These are phyloP conservation scores for Cerceris ruficornis DNA, from an alignment of 2,888 invertebrate genomes.

Conservation along the genomic window DNA sequence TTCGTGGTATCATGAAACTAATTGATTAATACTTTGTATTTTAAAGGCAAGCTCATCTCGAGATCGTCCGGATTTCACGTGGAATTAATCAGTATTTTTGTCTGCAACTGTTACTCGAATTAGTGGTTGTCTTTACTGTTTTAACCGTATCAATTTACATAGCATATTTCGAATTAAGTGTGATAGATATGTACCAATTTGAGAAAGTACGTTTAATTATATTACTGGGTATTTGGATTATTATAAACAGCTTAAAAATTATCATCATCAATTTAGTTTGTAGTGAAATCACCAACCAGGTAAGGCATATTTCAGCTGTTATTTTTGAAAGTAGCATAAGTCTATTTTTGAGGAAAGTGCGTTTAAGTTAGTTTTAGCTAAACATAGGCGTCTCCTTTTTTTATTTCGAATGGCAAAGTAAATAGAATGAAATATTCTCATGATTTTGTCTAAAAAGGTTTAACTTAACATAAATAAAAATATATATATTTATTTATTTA, in stretches of 20 bases:
- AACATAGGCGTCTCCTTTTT: background rate
- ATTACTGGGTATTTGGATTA: background rate
- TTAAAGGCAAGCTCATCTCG: constrained; percentile 17
- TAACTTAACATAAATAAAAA: too few relatives aligned
- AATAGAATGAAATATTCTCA: background rate
- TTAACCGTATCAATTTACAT: background rate
- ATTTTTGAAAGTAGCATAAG: too few relatives aligned
- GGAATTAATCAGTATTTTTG: constrained; percentile 3
- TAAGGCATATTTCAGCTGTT: too few relatives aligned
- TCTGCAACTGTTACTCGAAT: background rate
- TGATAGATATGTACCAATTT: background rate
- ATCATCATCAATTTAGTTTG: background rate
- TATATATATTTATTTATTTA: background rate
- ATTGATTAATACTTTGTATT: background rate
- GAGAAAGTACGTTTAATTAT: background rate
- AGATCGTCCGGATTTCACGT: background rate
- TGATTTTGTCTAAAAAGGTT: background rate
- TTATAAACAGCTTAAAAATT: background rate
- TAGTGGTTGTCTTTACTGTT: background rate
- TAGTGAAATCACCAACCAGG: too few relatives aligned
- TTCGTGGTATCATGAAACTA: too few relatives aligned
- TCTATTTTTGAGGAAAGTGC: too few relatives aligned
- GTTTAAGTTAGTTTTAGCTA: too few relatives aligned
- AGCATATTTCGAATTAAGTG: background rate
- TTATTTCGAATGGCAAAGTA: background rate